Base-by-base conservation (phyloP, 2,797 vertebrate genomes). In the Anguilla anguilla region DNA sequence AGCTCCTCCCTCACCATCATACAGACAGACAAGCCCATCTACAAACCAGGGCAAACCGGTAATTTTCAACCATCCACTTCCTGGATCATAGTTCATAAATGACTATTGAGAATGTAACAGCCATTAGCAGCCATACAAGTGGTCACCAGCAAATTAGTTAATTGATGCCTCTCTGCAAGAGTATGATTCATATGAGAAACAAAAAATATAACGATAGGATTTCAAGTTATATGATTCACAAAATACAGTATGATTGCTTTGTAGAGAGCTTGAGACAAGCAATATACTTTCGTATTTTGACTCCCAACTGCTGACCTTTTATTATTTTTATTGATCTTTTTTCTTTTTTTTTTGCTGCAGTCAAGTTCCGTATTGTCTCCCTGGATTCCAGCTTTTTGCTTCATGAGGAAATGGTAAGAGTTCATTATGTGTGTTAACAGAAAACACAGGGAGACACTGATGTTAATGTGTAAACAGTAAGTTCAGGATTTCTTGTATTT, bases 21-120 rank as follows among this genome's bases (percentile, higher is more conserved):
- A 81, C 97, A 98, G 92, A 98, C 97, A 0, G 98, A 98, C 91
- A 98, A 98, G 94, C 95, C 97, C 2, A 95, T 97, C 94, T 98
- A 98, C 94, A 97, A 96, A 84, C 97, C 97, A 0, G 95, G 90
- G 87, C 97, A 99, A 92, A 96, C 92, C 91, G 97, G 97, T 97
- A 90, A 87, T 28, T 84, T n/a, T 13, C 46, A 13, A 31, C 10
- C 22, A 10, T 31, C 69, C 59, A 67, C 1, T 49, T 35, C n/a
- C 5, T n/a, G 57, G n/a, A 81, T 9, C 72, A 81, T 0, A 59
- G 15, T 57, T 59, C n/a, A 84, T 13, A 57, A 35, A 25, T 59
- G 51, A 77, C 67, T 55, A 28, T 49, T 55, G 43, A 86, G 9
- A 86, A 86, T 74, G 11, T 11, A 74, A 74, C 69, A 74, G 69